phyloP scores from a whole-genome alignment of 2,888 invertebrate genomes.

The Falcaria lacertinaria region DNA sequence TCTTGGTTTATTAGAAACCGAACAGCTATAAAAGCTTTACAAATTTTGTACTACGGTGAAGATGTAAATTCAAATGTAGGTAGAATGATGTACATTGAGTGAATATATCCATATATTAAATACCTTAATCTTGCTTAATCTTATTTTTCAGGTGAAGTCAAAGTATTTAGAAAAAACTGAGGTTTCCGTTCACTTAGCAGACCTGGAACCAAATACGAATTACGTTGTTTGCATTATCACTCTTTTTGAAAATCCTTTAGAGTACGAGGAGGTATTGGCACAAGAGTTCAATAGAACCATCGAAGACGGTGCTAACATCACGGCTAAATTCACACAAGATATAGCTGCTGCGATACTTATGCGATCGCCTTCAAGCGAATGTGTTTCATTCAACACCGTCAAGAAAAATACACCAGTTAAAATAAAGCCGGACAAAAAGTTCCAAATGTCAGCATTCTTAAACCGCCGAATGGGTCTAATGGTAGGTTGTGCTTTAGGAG shows the following conservation, averaged over 20 bases:
- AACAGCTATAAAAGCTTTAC: slow-evolving; percentile 89
- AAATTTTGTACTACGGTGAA: slow-evolving; percentile 87
- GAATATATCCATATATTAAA: no score
- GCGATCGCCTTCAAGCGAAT: slow-evolving; percentile 68
- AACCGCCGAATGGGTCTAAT: slow-evolving; percentile 69
- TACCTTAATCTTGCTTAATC: slow-evolving; percentile 4
- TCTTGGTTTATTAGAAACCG: slow-evolving; percentile 95
- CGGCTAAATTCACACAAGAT: slow-evolving; percentile 54
- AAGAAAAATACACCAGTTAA: slow-evolving; percentile 45
- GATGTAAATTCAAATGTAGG: slow-evolving; percentile 49
- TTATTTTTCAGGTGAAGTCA: slow-evolving; percentile 56
- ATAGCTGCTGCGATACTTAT: slow-evolving; percentile 55
- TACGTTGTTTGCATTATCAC: slow-evolving; percentile 65
- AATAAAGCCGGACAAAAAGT: slow-evolving; percentile 47
- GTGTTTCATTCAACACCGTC: slow-evolving; percentile 64
- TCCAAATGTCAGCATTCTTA: slow-evolving; percentile 51
- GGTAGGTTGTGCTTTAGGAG: slow-evolving; percentile 68
- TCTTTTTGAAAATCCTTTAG: slow-evolving; percentile 51
- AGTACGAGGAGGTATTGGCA: slow-evolving; percentile 39
- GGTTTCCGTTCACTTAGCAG: slow-evolving; percentile 54
- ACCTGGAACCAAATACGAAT: slow-evolving; percentile 53
- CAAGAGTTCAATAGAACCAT: slow-evolving; percentile 38
- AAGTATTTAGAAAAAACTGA: slow-evolving; percentile 60
- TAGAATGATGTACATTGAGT: background rate
- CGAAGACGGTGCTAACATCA: slow-evolving; percentile 39